Percentiles rank a stretch among this genome's conserved stretches.
These are phyloP conservation scores for Erynnis tages DNA, from an alignment of 2,888 invertebrate species.

Conservation along the genomic window DNA sequence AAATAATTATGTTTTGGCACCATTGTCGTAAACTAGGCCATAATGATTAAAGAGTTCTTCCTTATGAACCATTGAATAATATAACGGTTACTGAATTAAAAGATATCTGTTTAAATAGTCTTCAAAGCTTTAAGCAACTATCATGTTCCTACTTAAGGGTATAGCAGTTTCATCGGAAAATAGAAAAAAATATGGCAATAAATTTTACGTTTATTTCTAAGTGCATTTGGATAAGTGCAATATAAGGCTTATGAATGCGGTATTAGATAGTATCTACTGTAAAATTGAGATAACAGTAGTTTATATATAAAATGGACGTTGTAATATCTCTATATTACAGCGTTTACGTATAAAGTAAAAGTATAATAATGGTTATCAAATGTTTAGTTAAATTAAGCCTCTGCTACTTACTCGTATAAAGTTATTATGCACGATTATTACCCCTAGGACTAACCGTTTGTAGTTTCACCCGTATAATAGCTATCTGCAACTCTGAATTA, in stretches of 20 bases:
- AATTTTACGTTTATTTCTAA: too few species aligned
- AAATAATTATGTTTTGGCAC: constrained; percentile 51
- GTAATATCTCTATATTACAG: neutral
- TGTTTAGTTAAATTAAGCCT: constrained; percentile 27
- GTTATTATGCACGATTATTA: constrained; percentile 28
- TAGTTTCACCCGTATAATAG: constrained; percentile 11
- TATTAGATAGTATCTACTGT: too few species aligned
- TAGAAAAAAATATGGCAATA: too few species aligned
- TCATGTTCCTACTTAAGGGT: too few species aligned
- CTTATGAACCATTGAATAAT: neutral
- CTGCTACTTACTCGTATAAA: constrained; percentile 35
- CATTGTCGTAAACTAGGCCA: constrained; percentile 59
- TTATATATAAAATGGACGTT: too few species aligned
- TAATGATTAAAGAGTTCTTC: constrained; percentile 37
- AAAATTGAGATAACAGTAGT: too few species aligned
- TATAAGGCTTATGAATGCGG: too few species aligned
- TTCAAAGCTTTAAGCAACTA: too few species aligned
- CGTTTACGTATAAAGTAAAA: neutral
- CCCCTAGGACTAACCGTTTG: neutral
- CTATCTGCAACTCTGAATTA: constrained; percentile 7
- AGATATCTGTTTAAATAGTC: too few species aligned
- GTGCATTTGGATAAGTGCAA: too few species aligned
- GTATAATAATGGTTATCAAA: neutral
- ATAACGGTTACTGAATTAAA: neutral
- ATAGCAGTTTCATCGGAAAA: too few species aligned